phyloP scores from a whole-genome alignment of 2,888 invertebrate genomes.

The Eupithecia centaureata region DNA sequence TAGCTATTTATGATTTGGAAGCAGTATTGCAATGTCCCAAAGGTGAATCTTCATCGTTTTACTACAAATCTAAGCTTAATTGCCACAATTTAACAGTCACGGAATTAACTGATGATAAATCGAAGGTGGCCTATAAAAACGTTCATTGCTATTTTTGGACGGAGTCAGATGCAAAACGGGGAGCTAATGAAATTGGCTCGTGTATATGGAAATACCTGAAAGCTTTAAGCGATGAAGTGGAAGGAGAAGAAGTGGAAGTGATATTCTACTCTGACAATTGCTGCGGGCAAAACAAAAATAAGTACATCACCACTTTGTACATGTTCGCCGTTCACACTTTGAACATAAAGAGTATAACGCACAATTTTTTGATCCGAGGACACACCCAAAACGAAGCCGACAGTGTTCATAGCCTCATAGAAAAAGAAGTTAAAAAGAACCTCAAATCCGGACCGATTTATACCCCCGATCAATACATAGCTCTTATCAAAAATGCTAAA shows the following conservation, averaged over 20 bases:
- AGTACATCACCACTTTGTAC: slow-evolving; percentile 34
- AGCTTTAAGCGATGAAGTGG: not conserved
- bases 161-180: slow-evolving; percentile 49
- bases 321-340: not conserved
- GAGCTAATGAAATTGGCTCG: slow-evolving; percentile 27
- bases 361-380: slow-evolving; percentile 53
- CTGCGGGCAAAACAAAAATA: slow-evolving; percentile 49
- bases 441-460: slow-evolving; percentile 28
- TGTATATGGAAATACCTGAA: slow-evolving; percentile 1
- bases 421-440: slow-evolving; percentile 26
- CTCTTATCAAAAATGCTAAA: no score
- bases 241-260: slow-evolving; percentile 24
- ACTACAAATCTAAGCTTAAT: no score
- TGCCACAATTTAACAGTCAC: slow-evolving; percentile 6
- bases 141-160: slow-evolving; percentile 49
- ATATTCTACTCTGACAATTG: slow-evolving; percentile 54
- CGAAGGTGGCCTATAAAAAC: slow-evolving; percentile 24
- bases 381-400: slow-evolving; percentile 56
- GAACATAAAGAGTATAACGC: slow-evolving; percentile 27
- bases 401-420: slow-evolving; percentile 23
- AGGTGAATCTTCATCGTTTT: no score
- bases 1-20: no score
- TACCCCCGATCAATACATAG: slow-evolving; percentile 25
- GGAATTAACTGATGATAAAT: not conserved
- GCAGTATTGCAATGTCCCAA: no score